phyloP scores from a whole-genome alignment of 1,140 invertebrate species.

The Drosophila malerkotliana region DNA sequence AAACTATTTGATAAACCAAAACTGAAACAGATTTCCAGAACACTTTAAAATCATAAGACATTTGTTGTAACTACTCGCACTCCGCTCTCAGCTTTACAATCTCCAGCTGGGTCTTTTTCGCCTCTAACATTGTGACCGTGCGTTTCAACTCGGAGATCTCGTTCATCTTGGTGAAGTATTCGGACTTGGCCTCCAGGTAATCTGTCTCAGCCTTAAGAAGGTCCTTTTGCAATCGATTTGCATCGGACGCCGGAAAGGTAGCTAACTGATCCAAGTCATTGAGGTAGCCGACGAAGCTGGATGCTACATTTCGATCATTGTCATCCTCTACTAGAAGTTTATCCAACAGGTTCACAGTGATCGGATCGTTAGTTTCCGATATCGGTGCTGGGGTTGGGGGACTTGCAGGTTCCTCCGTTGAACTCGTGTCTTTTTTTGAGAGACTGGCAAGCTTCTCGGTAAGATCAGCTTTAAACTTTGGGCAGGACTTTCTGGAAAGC shows the following conservation, averaged over 20 bases:
- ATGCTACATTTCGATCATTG: background rate
- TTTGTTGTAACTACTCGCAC: conserved; percentile 35
- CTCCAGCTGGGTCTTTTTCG: conserved; percentile 48
- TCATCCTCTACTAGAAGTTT: conserved; percentile 41
- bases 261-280: conserved; percentile 33
- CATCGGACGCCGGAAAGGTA: conserved; percentile 9
- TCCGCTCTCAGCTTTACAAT: conserved; percentile 41
- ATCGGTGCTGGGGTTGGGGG: background rate
- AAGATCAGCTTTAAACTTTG: conserved; percentile 19
- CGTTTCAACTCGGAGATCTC: conserved; percentile 46
- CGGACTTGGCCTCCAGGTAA: conserved; percentile 42
- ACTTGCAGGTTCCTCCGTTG: background rate
- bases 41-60: background rate
- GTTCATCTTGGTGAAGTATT: conserved; percentile 42
- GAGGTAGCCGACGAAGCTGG: conserved; percentile 23
- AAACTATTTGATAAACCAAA: no score
- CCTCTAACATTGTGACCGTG: conserved; percentile 46
- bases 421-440: background rate
- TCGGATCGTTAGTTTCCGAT: background rate
- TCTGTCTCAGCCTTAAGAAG: conserved; percentile 46
- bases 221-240: conserved; percentile 43
- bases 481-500: conserved; percentile 33
- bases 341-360: conserved; percentile 17
- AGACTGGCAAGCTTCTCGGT: conserved; percentile 21
- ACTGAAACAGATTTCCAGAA: background rate